Evolutionary conservation across 2,797 vertebrate species (phyloP).

Genomic region (Jordanella pulchra): DNA sequence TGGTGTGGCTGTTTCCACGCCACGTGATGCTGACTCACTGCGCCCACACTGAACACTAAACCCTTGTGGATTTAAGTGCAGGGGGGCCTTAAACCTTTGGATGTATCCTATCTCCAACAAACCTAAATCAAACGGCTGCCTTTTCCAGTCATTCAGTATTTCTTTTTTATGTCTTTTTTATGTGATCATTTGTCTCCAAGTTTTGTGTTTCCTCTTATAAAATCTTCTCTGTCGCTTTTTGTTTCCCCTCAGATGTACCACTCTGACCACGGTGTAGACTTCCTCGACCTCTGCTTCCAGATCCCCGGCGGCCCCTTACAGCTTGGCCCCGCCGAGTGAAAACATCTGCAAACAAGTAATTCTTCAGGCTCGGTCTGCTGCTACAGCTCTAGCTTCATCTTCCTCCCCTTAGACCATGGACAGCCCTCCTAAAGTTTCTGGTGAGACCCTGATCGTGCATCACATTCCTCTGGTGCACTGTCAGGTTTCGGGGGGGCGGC

Average conservation of each 20-base stretch:
- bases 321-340: constrained; percentile 59
- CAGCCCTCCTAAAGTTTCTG: constrained; percentile 90
- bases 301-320: constrained; percentile 58
- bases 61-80: neutral
- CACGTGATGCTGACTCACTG: constrained; percentile 46
- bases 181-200: no score
- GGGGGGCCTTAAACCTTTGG: neutral
- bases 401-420: constrained; percentile 80
- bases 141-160: neutral
- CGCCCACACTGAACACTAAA: constrained; percentile 4
- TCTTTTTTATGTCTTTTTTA: no score
- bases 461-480: constrained; percentile 98
- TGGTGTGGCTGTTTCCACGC: constrained; percentile 35
- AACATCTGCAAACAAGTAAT: neutral
- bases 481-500: constrained; percentile 86
- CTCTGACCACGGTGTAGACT: constrained; percentile 61
- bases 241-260: constrained; percentile 75
- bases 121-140: no score
- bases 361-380: neutral
- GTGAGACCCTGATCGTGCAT: constrained; percentile 96
- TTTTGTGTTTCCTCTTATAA: neutral
- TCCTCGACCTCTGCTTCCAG: constrained; percentile 59
- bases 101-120: neutral
- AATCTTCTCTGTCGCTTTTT: constrained; percentile 4
- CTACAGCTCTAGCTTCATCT: constrained; percentile 4